Conservation (phyloP, 2,888 invertebrate species). For the Stenurella melanura region DNA sequence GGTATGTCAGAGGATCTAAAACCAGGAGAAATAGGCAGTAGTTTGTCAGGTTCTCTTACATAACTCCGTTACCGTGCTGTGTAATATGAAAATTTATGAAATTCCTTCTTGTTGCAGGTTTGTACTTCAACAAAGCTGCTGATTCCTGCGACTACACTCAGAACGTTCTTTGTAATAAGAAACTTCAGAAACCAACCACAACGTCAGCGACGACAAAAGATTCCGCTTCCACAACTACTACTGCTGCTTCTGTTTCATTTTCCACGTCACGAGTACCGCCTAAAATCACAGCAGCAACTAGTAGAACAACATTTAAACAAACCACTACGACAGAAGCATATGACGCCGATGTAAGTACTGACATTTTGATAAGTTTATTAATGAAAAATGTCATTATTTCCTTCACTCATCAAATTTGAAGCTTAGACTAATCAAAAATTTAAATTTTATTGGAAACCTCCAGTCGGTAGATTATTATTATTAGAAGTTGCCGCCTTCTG, state of each 20-base stretch:
- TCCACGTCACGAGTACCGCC: slow-evolving; percentile 62
- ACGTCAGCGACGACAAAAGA: slow-evolving; percentile 74
- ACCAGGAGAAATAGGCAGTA: too few species aligned
- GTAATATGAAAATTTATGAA: background rate
- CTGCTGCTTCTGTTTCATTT: slow-evolving; percentile 70
- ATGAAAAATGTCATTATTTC: too few species aligned
- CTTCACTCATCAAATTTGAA: too few species aligned
- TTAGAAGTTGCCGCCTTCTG: too few species aligned
- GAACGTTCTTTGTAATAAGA: slow-evolving; percentile 87
- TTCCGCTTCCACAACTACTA: slow-evolving; percentile 73
- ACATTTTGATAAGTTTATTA: background rate
- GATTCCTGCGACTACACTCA: slow-evolving; percentile 95
- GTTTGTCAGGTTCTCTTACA: too few species aligned
- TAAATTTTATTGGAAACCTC: too few species aligned
- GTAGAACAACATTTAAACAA: slow-evolving; percentile 64
- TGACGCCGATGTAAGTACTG: slow-evolving; percentile 52
- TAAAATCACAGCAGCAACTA: slow-evolving; percentile 71
- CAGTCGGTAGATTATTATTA: too few species aligned
- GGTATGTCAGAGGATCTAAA: too few species aligned
- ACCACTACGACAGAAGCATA: slow-evolving; percentile 69
- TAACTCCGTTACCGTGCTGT: too few species aligned
- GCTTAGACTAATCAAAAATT: too few species aligned
- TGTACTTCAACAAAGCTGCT: slow-evolving; percentile 92
- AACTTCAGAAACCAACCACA: slow-evolving; percentile 75
- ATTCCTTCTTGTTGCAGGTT: slow-evolving; percentile 74